A percentile compares a stretch with the other conserved stretches of the same genome.
Evolutionary conservation across 2,797 vertebrate species (phyloP).

Genomic region (Hyperoplus lanceolatus): DNA sequence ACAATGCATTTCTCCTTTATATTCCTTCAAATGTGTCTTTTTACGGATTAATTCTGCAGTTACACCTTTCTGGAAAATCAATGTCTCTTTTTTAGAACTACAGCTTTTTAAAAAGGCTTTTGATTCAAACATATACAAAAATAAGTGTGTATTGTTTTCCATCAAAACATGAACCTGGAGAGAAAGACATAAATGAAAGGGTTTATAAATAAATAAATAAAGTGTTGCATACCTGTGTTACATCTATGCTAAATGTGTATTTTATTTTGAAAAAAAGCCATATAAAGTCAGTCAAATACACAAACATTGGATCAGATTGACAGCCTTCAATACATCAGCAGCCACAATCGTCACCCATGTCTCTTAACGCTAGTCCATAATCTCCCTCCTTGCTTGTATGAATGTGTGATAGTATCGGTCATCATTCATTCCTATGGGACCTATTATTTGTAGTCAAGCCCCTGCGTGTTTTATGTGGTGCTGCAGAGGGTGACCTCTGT

Average conservation of each 20-base stretch:
- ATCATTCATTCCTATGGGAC: conserved; percentile 56
- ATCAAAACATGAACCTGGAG: neutral
- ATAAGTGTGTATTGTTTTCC: neutral
- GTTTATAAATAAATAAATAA: conserved; percentile 1
- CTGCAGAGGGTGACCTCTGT: conserved; percentile 56
- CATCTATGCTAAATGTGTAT: neutral
- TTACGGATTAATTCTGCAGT: conserved; percentile 54
- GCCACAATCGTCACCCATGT: neutral
- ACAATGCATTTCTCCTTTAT: conserved; percentile 44
- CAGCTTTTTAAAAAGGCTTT: conserved; percentile 39
- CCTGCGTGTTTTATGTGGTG: conserved; percentile 56
- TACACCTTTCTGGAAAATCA: conserved; percentile 38
- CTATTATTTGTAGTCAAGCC: conserved; percentile 41
- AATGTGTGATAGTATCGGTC: conserved; percentile 48
- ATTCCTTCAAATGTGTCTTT: conserved; percentile 59
- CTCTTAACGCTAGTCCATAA: conserved; percentile 12
- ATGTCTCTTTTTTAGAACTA: conserved; percentile 13
- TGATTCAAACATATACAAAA: conserved; percentile 23
- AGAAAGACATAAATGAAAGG: neutral
- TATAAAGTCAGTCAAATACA: conserved; percentile 4
- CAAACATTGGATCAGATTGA: conserved; percentile 13
- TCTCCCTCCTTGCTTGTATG: conserved; percentile 34
- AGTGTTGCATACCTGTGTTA: neutral
- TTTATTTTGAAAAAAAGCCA: neutral
- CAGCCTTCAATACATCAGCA: conserved; percentile 16